Conservation (phyloP, 2,797 vertebrate species). For the Notamacropus eugenii region DNA sequence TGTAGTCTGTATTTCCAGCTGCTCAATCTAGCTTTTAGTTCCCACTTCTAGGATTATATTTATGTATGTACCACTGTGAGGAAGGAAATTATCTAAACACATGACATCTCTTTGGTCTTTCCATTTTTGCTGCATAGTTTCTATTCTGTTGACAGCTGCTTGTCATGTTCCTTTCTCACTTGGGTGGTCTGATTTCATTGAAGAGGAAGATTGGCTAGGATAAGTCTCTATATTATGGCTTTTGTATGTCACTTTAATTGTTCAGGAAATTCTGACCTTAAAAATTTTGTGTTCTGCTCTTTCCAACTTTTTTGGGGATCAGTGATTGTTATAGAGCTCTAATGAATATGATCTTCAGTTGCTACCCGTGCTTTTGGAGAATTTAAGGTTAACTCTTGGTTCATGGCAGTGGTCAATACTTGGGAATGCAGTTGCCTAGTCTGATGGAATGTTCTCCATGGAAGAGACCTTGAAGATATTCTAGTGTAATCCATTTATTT, state of each 20-base stretch:
- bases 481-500: neutral
- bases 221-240: neutral
- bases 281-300: slow-evolving; percentile 44
- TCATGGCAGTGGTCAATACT: neutral
- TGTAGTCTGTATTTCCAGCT: slow-evolving; percentile 61
- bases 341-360: neutral
- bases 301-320: slow-evolving; percentile 27
- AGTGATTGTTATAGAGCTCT: neutral
- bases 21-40: slow-evolving; percentile 55
- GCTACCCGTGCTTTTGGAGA: neutral
- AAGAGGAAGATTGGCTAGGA: neutral
- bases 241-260: slow-evolving; percentile 71
- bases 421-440: slow-evolving; percentile 28
- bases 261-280: slow-evolving; percentile 69
- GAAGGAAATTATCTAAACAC: slow-evolving; percentile 68
- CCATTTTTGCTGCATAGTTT: slow-evolving; percentile 64
- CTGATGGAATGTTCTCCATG: neutral
- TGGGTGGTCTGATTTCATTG: slow-evolving; percentile 65
- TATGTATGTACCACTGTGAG: slow-evolving; percentile 36
- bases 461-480: neutral
- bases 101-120: slow-evolving; percentile 40
- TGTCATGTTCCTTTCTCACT: slow-evolving; percentile 61
- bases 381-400: neutral
- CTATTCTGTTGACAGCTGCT: slow-evolving; percentile 42
- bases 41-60: slow-evolving; percentile 49